Evolutionary conservation across 2,888 invertebrate genomes (phyloP).

Genomic region (Trachelus stipa): DNA sequence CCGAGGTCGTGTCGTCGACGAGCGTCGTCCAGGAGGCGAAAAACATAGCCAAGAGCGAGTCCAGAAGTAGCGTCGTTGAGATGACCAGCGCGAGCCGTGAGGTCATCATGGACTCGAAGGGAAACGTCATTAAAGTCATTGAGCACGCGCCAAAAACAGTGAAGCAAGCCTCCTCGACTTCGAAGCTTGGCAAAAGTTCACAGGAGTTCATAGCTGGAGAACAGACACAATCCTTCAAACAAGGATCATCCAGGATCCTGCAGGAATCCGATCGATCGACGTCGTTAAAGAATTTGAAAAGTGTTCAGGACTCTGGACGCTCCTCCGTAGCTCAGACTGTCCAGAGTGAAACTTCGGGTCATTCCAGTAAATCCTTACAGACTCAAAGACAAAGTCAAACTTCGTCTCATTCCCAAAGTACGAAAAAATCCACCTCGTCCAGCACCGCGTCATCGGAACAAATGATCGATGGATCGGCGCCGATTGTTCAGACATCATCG

Average conservation of each 20-base stretch:
- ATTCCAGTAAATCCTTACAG: not conserved
- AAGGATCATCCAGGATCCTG: constrained; percentile 10
- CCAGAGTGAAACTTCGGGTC: constrained; percentile 8
- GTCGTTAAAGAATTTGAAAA: constrained; percentile 3
- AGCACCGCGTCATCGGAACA: constrained; percentile 27
- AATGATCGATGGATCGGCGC: not conserved
- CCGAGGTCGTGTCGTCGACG: constrained; percentile 47
- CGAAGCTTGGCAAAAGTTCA: constrained; percentile 38
- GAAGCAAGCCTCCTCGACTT: constrained; percentile 28
- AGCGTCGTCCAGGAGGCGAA: constrained; percentile 54
- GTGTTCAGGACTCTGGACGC: constrained; percentile 9
- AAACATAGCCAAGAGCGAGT: constrained; percentile 45
- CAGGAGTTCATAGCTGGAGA: constrained; percentile 49
- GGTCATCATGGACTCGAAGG: constrained; percentile 55
- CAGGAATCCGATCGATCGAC: constrained; percentile 12
- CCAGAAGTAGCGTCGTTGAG: constrained; percentile 50
- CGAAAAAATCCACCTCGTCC: constrained; percentile 21
- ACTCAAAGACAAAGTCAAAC: constrained; percentile 2
- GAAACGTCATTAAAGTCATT: constrained; percentile 52
- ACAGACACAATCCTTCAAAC: constrained; percentile 34
- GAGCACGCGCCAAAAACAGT: constrained; percentile 42
- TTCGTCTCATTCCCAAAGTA: constrained; percentile 30
- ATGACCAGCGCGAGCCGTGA: constrained; percentile 53
- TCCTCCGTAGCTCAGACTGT: not conserved
- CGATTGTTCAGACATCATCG: constrained; percentile 27